A percentile compares a stretch with the other conserved stretches of the same genome.
Conservation (phyloP, 2,888 invertebrate species). For the Oeneis ivallda region DNA sequence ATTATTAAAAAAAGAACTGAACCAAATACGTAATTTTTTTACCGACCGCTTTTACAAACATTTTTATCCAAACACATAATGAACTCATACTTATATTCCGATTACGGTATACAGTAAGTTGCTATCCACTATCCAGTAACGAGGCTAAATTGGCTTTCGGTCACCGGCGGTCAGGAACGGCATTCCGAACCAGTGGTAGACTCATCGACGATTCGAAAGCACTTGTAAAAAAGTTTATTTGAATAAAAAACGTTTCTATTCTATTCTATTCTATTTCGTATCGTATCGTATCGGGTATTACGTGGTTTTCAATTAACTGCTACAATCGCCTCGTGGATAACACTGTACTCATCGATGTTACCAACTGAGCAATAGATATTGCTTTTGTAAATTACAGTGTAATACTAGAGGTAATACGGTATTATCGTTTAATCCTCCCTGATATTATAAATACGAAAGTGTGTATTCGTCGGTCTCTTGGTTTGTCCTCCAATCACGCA, state of each 20-base stretch:
- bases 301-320: conserved; percentile 32
- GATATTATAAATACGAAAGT: no score
- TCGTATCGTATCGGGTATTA: conserved; percentile 24
- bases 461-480: no score
- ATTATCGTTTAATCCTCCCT: no score
- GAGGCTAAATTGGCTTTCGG: conserved; percentile 32
- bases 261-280: no score
- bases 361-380: conserved; percentile 5
- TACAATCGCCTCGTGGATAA: conserved; percentile 22
- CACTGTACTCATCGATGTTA: conserved; percentile 7
- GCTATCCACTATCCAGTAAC: conserved; percentile 19
- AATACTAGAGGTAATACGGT: neutral
- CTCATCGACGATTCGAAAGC: no score
- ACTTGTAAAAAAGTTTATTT: no score
- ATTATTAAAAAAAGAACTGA: no score
- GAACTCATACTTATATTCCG: neutral
- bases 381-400: conserved; percentile 1
- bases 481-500: no score
- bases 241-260: no score
- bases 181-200: no score
- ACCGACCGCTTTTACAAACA: neutral
- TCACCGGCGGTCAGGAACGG: no score
- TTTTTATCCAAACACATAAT: conserved; percentile 6
- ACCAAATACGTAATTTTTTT: no score
- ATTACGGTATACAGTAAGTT: conserved; percentile 5